Percentiles rank a stretch among this genome's conserved stretches.
Evolutionary conservation across 2,113 vertebrate genomes (phyloP).

Genomic region (Lepus europaeus): DNA sequence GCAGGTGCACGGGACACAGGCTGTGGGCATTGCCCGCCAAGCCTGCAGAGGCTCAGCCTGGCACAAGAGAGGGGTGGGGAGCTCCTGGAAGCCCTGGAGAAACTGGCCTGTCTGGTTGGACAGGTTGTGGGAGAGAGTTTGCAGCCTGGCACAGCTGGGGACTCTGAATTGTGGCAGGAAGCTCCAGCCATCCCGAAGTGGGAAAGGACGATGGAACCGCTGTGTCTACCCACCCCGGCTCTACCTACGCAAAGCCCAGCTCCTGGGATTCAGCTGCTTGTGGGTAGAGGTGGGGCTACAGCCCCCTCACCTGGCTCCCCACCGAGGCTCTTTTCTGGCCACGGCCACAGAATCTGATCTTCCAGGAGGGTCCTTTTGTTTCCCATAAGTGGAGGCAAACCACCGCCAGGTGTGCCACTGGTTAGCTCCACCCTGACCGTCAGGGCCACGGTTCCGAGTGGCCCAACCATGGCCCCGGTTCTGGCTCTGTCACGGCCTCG

Average conservation of each 20-base stretch:
- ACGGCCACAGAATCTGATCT: background rate
- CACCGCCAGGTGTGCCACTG: background rate
- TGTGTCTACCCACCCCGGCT: background rate
- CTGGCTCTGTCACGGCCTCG: background rate
- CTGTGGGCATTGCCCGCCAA: conserved; percentile 11
- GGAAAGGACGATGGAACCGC: background rate
- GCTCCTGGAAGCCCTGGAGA: conserved; percentile 6
- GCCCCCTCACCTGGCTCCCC: background rate
- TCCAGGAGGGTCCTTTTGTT: background rate
- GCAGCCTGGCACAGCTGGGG: conserved; percentile 66
- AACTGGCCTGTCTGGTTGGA: conserved; percentile 83
- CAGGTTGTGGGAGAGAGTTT: conserved; percentile 78
- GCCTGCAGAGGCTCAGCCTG: conserved; percentile 35
- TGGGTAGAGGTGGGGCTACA: background rate
- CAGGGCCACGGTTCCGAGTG: background rate
- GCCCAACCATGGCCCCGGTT: background rate
- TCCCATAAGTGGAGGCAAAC: fast-evolving
- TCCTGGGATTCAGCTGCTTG: background rate
- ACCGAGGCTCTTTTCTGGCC: background rate
- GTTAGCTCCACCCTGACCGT: background rate
- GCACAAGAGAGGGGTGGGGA: conserved; percentile 46
- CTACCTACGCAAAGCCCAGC: background rate
- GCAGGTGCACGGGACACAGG: conserved; percentile 54
- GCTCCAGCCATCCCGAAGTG: background rate
- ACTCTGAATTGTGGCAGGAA: conserved; percentile 61